Evolutionary conservation across 2,888 invertebrate species (phyloP).

Genomic region (Tryphoninae sp.): DNA sequence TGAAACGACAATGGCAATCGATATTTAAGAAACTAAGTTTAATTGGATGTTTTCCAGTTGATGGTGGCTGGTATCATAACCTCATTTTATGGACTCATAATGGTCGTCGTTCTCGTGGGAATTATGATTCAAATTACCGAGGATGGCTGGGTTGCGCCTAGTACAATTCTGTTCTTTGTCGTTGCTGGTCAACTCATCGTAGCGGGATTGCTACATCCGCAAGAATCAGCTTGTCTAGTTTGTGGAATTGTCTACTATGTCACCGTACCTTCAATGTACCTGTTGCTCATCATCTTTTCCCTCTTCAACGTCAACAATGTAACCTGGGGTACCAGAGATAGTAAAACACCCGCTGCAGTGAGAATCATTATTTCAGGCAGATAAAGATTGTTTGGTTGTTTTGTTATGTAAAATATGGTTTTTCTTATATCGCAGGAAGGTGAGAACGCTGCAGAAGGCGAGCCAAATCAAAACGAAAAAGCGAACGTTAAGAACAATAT

Average conservation of each 20-base stretch:
- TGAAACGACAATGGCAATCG: not conserved
- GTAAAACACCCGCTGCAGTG: constrained; percentile 57
- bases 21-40: not conserved
- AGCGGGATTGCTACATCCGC: constrained; percentile 88
- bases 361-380: not conserved
- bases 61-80: constrained; percentile 89
- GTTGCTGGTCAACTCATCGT: constrained; percentile 85
- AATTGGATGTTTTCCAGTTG: constrained; percentile 82
- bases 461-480: not conserved
- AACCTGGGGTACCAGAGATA: constrained; percentile 97
- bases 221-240: constrained; percentile 89
- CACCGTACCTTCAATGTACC: constrained; percentile 97
- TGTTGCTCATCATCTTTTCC: constrained; percentile 95
- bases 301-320: constrained; percentile 96
- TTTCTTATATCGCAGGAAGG: constrained; percentile 1
- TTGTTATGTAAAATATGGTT: not conserved
- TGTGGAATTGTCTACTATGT: constrained; percentile 92
- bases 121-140: constrained; percentile 89
- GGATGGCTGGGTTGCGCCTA: constrained; percentile 91
- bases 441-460: not conserved
- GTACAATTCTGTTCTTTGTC: constrained; percentile 91
- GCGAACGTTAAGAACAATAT: not conserved
- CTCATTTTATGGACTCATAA: constrained; percentile 90
- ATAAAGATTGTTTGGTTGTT: too few relatives aligned
- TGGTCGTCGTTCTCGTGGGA: constrained; percentile 93